Base-by-base conservation (phyloP, 2,113 vertebrate species). In the Phalacrocorax pelagicus region DNA sequence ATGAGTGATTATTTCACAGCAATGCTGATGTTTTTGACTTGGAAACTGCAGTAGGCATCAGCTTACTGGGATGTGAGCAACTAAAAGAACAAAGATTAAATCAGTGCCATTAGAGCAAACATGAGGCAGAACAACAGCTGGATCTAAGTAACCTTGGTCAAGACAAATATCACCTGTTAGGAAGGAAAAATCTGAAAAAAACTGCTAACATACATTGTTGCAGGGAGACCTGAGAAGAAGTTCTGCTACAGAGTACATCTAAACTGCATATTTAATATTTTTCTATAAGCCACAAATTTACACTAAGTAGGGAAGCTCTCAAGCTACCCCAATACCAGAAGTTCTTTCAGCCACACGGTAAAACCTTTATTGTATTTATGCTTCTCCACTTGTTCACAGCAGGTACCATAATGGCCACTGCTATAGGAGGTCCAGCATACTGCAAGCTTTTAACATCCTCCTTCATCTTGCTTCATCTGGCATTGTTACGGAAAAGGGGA, bases 381-480 rank as follows among this genome's bases (percentile, higher is more conserved):
- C 2, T 80, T 80, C 92, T 63, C 29, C 14, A 61, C 10, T 63
- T 57, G 3, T 61, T 75, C 22, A 30, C 30, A 57, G 13, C 5
- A 69, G 15, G 20, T 34, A 63, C 30, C 3, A 44, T 26, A 46
- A 59, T 21, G 54, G 11, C 5, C 55, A 65, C 5, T 8, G 44
- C 4, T 36, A 3, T 63, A 61, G 47, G 52, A 51, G 3, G 24
- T 67, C 38, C 14, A 20, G 19, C 0, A 0, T 57, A 24, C 5
- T 38, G 2, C 14, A 69, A 2, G 2, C 4, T 75, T 85, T 75
- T 63, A 51, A 54, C 40, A 24, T 24, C 5, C 5, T 79, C 23
- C 15, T 75, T 82, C 42, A n/a, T 65, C 26, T 67, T 77, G 12
- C 6, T 81, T 92, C 21, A 55, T 38, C 15, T 59, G 38, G 5